Conservation (phyloP, 2,113 vertebrate species). For the Dipodomys ordii region DNA sequence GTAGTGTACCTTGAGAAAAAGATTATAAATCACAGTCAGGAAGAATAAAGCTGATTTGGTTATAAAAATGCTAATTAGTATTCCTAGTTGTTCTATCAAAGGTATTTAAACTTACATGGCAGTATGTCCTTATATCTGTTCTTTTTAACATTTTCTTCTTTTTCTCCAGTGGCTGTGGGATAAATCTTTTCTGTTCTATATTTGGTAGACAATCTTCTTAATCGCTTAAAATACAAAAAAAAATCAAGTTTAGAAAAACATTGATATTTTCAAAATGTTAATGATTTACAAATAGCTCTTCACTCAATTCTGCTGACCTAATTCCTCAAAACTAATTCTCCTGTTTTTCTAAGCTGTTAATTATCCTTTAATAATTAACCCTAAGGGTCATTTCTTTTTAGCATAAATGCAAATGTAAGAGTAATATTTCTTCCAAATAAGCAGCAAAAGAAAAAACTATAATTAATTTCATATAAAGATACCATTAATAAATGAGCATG, state of each 20-base stretch:
- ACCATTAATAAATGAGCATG: conserved; percentile 15
- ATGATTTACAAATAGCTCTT: conserved; percentile 62
- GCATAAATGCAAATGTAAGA: conserved; percentile 45
- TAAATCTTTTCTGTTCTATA: conserved; percentile 99
- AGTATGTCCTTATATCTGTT: conserved; percentile 99
- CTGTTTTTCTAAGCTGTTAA: conserved; percentile 43
- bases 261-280: conserved; percentile 58
- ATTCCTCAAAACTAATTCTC: conserved; percentile 57
- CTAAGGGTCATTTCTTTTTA: conserved; percentile 57
- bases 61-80: conserved; percentile 63
- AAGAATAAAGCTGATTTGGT: conserved; percentile 58
- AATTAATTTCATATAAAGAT: conserved; percentile 45
- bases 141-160: conserved; percentile 99
- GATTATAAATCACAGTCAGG: conserved; percentile 51
- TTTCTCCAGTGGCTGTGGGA: conserved; percentile 96
- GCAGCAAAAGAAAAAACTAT: neutral
- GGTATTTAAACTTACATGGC: conserved; percentile 93
- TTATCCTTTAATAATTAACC: conserved; percentile 34
- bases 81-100: conserved; percentile 64
- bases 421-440: conserved; percentile 39
- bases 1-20: conserved; percentile 47
- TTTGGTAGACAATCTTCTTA: conserved; percentile 97
- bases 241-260: conserved; percentile 69
- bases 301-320: conserved; percentile 43
- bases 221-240: conserved; percentile 89